These are phyloP conservation scores for Simalia tracyae DNA, from an alignment of 2,797 vertebrate species.

Conservation along the genomic window DNA sequence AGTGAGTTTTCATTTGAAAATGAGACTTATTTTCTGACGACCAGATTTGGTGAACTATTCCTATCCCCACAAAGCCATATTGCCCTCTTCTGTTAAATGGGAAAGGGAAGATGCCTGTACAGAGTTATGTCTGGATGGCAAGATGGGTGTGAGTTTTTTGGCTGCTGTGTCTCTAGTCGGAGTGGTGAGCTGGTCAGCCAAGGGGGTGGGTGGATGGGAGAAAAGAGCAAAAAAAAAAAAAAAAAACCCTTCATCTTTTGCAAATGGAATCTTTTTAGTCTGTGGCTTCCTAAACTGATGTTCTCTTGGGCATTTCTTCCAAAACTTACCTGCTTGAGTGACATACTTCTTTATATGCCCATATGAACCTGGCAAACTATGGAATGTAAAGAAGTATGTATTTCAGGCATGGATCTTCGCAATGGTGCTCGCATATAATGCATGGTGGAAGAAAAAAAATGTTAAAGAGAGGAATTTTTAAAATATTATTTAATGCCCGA, in stretches of 20 bases:
- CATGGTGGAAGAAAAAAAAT: conserved; percentile 32
- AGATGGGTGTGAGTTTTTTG: neutral
- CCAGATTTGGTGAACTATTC: neutral
- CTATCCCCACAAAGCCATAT: conserved; percentile 10
- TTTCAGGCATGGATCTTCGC: conserved; percentile 86
- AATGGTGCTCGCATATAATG: conserved; percentile 50
- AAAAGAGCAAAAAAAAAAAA: conserved; percentile 16
- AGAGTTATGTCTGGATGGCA: conserved; percentile 19
- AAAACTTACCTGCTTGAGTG: conserved; percentile 88
- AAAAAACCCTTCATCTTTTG: conserved; percentile 34
- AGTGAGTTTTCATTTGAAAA: neutral
- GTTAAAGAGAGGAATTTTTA: conserved; percentile 49
- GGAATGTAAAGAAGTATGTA: conserved; percentile 99
- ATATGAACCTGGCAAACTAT: conserved; percentile 97
- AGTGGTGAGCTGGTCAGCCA: neutral
- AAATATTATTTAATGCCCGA: conserved; percentile 58
- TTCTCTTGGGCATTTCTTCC: conserved; percentile 68
- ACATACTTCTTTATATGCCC: conserved; percentile 99
- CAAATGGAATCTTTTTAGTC: conserved; percentile 48
- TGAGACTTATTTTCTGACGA: neutral
- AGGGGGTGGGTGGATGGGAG: conserved; percentile 29
- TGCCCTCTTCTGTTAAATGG: conserved; percentile 14
- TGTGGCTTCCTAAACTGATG: conserved; percentile 68
- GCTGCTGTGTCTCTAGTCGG: neutral
- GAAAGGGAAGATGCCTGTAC: neutral